These are phyloP conservation scores for Myoxocephalus aenaeus DNA, from an alignment of 2,797 vertebrate species.

Conservation along the genomic window DNA sequence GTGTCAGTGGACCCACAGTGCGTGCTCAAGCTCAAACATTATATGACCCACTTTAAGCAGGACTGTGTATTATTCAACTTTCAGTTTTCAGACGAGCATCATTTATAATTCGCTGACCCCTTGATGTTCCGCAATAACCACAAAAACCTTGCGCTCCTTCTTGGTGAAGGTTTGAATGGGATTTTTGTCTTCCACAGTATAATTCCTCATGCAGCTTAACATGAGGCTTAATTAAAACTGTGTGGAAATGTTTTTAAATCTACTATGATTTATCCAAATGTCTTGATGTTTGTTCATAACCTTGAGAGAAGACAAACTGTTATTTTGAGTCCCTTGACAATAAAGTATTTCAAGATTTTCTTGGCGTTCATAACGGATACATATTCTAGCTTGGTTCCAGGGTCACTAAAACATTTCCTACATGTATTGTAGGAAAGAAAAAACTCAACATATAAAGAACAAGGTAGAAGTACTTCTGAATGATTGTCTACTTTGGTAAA, in stretches of 20 bases:
- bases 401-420: neutral
- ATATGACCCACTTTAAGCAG: conserved; percentile 45
- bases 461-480: neutral
- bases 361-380: neutral
- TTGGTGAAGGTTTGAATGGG: neutral
- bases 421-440: neutral
- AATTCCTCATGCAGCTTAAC: conserved; percentile 9
- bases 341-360: neutral
- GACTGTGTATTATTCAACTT: conserved; percentile 43
- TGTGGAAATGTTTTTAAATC: neutral
- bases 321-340: neutral
- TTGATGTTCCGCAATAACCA: conserved; percentile 36
- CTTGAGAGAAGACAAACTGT: neutral
- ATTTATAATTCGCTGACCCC: conserved; percentile 44
- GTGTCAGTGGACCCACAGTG: conserved; percentile 27
- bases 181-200: neutral
- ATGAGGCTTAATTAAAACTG: neutral
- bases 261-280: neutral
- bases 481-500: neutral
- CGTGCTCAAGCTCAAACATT: conserved; percentile 5
- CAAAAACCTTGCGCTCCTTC: conserved; percentile 28
- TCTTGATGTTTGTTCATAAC: neutral
- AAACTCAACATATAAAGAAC: neutral
- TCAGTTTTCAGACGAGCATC: conserved; percentile 26
- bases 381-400: neutral